Evolutionary conservation across 2,797 vertebrate species (phyloP), one percentile per base, ranked within the genome.

Genomic region (Zonotrichia albicollis): DNA sequence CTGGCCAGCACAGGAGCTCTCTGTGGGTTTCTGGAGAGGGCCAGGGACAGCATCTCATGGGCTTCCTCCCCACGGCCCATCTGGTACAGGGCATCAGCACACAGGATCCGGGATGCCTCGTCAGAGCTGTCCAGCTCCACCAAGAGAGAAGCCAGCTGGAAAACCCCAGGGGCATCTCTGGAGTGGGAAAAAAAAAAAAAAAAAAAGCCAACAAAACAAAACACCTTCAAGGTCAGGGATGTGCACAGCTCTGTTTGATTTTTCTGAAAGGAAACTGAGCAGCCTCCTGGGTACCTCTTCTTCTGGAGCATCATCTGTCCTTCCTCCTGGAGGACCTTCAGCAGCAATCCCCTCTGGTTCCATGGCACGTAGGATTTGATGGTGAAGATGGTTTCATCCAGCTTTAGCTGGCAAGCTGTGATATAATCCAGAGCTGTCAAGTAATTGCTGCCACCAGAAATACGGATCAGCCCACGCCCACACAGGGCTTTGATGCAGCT

Each of bases 401-500:
- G 97, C 72, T 98, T 98, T 80, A 99, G 86, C 75, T 97, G 95
- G 95, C 98, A 99, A 43, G 99, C 98, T 1, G 99, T 99, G 94
- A 99, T 97, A n/a, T 99, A 99, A 97, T 99, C 99, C 71, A 99
- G 96, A 27, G 98, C 98, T 9, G 99, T 98, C 92, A 99, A 96
- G 93, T 99, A 99, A 57, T 98, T 94, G 62, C 94, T 98, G 46
- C 98, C 98, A 0, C 91, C 96, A 95, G 98, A 97, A 98, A 99
- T 98, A 5, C 99, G 98, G 77, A 99, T 90, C 74, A 99, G 98
- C 22, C 99, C 99, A 10, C 99, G 98, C 32, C 99, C 99, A 67
- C 99, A 99, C 11, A 99, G 98, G 0, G 99, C 99, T 40, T 98
- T 98, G 93, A 99, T 98, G 65, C 99, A 99, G 96, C 98, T 98